Conservation (phyloP, 2,888 invertebrate species). For the Drosophila cyrtoloma region DNA sequence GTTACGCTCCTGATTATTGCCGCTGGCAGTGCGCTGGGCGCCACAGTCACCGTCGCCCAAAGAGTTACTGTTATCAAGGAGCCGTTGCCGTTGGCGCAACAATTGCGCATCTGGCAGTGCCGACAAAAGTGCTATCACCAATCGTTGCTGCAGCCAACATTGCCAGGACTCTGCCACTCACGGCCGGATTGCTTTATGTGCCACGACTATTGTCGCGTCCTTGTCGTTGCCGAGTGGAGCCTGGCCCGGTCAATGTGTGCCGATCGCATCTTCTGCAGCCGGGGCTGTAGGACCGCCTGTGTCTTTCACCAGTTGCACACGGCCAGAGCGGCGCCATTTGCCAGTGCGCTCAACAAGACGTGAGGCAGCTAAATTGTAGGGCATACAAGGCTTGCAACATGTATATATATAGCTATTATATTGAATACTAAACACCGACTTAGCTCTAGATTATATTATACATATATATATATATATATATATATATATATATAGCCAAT, state of each 20-base stretch:
- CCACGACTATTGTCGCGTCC: slow-evolving; percentile 73
- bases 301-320: slow-evolving; percentile 47
- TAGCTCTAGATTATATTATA: slow-evolving; percentile 13
- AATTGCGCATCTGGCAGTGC: slow-evolving; percentile 54
- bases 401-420: slow-evolving; percentile 11
- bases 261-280: slow-evolving; percentile 66
- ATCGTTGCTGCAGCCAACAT: slow-evolving; percentile 19
- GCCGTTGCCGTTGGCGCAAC: slow-evolving; percentile 23
- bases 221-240: slow-evolving; percentile 57
- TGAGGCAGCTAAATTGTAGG: neutral
- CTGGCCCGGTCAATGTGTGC: slow-evolving; percentile 70
- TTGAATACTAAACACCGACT: neutral
- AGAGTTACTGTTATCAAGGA: neutral
- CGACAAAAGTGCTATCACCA: slow-evolving; percentile 62
- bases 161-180: slow-evolving; percentile 49
- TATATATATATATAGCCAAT: slow-evolving; percentile 9
- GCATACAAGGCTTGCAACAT: neutral
- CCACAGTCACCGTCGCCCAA: slow-evolving; percentile 11
- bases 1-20: slow-evolving; percentile 22
- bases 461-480: no score
- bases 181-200: slow-evolving; percentile 75
- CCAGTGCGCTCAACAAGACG: slow-evolving; percentile 25
- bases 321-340: slow-evolving; percentile 5
- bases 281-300: slow-evolving; percentile 73
- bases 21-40: slow-evolving; percentile 48